These are phyloP conservation scores for Aphodius granarius DNA, from an alignment of 2,888 invertebrate species.

Conservation along the genomic window DNA sequence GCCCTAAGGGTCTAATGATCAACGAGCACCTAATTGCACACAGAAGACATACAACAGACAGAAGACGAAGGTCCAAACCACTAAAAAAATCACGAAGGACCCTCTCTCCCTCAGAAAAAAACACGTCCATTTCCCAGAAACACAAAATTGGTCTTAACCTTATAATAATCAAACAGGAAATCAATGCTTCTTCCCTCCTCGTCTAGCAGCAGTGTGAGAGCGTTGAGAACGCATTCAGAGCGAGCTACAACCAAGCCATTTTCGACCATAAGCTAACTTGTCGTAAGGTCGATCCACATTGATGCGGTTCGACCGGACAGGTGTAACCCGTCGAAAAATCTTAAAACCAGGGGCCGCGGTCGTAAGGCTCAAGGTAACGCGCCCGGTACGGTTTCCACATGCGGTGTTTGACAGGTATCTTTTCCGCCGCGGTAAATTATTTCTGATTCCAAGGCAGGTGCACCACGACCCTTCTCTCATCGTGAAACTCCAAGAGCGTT, in stretches of 20 bases:
- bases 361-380: constrained; percentile 7
- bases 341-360: background rate
- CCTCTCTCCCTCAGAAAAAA: background rate
- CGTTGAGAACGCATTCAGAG: background rate
- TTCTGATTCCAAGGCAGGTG: constrained; percentile 52
- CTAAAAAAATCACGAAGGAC: background rate
- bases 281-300: background rate
- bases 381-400: constrained; percentile 32
- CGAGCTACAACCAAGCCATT: background rate
- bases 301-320: background rate
- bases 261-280: background rate
- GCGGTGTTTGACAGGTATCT: constrained; percentile 48
- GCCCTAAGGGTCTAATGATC: background rate
- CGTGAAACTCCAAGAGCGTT: background rate
- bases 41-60: background rate
- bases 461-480: constrained; percentile 30
- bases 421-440: constrained; percentile 47
- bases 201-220: background rate
- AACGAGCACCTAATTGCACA: background rate
- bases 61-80: background rate
- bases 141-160: background rate
- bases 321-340: background rate
- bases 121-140: background rate
- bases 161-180: background rate
- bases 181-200: background rate